A percentile compares a stretch with the other conserved stretches of the same genome.
These are phyloP conservation scores for Drosophila kanekoi DNA, from an alignment of 2,888 invertebrate species.

Conservation along the genomic window DNA sequence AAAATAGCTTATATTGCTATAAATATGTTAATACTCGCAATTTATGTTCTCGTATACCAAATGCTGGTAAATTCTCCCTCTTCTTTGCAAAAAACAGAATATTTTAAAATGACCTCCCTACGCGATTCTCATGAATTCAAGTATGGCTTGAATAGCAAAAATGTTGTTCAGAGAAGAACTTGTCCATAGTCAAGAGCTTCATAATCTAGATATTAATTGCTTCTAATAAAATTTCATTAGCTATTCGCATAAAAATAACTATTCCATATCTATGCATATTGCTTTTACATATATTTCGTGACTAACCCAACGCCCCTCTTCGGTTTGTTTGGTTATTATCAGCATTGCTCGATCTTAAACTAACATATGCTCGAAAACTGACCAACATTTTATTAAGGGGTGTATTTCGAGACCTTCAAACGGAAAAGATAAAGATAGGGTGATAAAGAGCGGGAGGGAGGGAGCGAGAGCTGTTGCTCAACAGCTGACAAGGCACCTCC, in stretches of 20 bases:
- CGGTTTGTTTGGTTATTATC: slow-evolving; percentile 30
- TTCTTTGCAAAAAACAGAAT: too few species aligned
- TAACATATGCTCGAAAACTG: slow-evolving; percentile 43
- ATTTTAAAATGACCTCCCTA: too few species aligned
- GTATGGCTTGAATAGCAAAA: too few species aligned
- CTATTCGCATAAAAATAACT: neutral
- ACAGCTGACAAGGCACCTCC: slow-evolving; percentile 42
- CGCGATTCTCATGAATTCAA: too few species aligned
- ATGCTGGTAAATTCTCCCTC: neutral
- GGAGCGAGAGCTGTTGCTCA: slow-evolving; percentile 29
- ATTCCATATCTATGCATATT: neutral
- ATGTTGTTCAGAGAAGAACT: too few species aligned
- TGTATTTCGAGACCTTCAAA: slow-evolving; percentile 17
- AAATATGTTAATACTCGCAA: neutral
- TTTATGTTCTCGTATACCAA: neutral
- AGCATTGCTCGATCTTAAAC: slow-evolving; percentile 30
- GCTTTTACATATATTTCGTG: slow-evolving; percentile 3
- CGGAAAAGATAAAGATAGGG: neutral
- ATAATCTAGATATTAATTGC: too few species aligned
- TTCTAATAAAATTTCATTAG: too few species aligned
- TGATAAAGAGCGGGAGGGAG: neutral
- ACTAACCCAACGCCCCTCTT: slow-evolving; percentile 33
- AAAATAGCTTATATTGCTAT: too few species aligned
- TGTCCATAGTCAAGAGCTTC: too few species aligned
- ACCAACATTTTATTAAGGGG: slow-evolving; percentile 54